phyloP scores from a whole-genome alignment of 1,140 invertebrate genomes.

The Chrysopa pallens region DNA sequence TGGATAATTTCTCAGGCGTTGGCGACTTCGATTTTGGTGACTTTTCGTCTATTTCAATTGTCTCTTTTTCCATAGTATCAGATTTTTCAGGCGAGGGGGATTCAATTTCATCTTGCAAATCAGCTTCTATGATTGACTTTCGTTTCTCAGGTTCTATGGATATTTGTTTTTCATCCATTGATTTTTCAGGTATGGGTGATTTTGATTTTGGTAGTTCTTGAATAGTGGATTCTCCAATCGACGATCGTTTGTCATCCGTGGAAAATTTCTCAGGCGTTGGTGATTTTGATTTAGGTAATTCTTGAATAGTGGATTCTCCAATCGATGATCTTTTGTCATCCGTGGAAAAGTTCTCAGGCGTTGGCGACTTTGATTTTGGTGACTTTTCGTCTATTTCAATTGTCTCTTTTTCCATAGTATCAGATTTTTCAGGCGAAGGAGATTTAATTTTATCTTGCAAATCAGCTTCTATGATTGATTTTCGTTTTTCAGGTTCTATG shows the following conservation, averaged over 20 bases:
- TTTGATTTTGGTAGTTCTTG: background rate
- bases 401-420: background rate
- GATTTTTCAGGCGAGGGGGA: too few relatives aligned
- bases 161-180: background rate
- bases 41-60: constrained; percentile 3
- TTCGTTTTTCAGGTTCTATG: background rate
- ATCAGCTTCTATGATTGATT: background rate
- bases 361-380: background rate
- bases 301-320: background rate
- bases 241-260: too few relatives aligned
- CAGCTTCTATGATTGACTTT: background rate
- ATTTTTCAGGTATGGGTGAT: background rate
- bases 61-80: background rate
- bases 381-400: constrained; percentile 4
- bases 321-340: too few relatives aligned
- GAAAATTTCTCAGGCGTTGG: too few relatives aligned
- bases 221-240: background rate
- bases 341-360: background rate
- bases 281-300: too few relatives aligned
- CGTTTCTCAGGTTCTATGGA: background rate
- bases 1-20: background rate
- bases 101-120: too few relatives aligned
- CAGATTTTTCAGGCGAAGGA: constrained; percentile 7
- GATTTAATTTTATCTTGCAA: constrained; percentile 7
- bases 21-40: background rate